Evolutionary conservation across 2,888 invertebrate genomes (phyloP).

Genomic region (Elysia crispata): DNA sequence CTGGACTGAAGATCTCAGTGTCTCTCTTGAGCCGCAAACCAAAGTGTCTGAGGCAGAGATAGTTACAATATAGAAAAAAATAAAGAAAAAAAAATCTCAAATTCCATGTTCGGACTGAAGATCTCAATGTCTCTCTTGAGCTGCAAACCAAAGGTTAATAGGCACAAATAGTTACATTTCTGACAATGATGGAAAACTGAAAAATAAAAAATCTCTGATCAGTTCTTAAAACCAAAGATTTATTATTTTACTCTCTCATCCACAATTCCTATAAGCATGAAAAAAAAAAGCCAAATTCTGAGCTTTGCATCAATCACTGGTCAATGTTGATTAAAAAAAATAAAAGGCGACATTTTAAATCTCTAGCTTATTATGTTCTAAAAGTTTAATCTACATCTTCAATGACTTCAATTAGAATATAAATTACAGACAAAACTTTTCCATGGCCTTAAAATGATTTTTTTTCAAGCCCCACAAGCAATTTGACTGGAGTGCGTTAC

Average conservation of each 20-base stretch:
- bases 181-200: neutral
- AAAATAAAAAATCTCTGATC: slow-evolving; percentile 28
- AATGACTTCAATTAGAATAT: too few species aligned
- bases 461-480: too few species aligned
- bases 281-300: too few species aligned
- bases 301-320: too few species aligned
- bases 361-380: too few species aligned
- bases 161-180: slow-evolving; percentile 42
- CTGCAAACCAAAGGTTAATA: slow-evolving; percentile 63
- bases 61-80: neutral
- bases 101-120: slow-evolving; percentile 60
- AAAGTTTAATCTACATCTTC: too few species aligned
- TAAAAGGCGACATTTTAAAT: too few species aligned
- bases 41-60: slow-evolving; percentile 63
- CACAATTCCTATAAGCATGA: too few species aligned
- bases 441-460: too few species aligned
- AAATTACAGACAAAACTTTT: too few species aligned
- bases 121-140: slow-evolving; percentile 59
- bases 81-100: neutral
- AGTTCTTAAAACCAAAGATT: slow-evolving; percentile 61
- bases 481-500: too few species aligned
- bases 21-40: slow-evolving; percentile 59
- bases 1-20: slow-evolving; percentile 59
- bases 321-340: too few species aligned
- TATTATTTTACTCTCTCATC: slow-evolving; percentile 4